Evolutionary conservation across 1,140 invertebrate genomes (phyloP).

Genomic region (Amyelois transitella): DNA sequence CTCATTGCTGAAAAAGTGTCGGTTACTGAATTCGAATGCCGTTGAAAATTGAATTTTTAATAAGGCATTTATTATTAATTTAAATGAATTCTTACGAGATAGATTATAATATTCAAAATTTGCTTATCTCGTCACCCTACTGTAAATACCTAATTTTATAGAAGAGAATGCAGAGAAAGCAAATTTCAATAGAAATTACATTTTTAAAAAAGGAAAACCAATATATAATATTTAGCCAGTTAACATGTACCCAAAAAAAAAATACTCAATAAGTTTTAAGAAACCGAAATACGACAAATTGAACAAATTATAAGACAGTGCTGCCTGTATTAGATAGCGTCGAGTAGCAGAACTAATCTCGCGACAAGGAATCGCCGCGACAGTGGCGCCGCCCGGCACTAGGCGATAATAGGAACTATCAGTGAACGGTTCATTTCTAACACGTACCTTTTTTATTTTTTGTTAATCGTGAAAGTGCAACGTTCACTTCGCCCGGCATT

Average conservation of each 20-base stretch:
- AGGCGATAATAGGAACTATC: constrained; percentile 49
- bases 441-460: constrained; percentile 55
- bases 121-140: too few relatives aligned
- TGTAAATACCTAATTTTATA: too few relatives aligned
- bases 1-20: neutral
- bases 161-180: too few relatives aligned
- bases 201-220: too few relatives aligned
- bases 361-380: constrained; percentile 16
- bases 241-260: too few relatives aligned
- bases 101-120: too few relatives aligned
- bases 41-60: too few relatives aligned
- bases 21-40: neutral
- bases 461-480: constrained; percentile 72
- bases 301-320: constrained; percentile 18
- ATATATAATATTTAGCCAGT: too few relatives aligned
- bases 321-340: constrained; percentile 42
- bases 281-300: neutral
- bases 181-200: too few relatives aligned
- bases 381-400: constrained; percentile 34
- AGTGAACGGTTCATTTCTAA: constrained; percentile 63
- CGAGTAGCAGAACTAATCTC: constrained; percentile 58
- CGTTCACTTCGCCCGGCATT: constrained; percentile 69
- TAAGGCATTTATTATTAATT: too few relatives aligned
- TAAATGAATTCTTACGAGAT: too few relatives aligned
- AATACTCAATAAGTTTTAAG: neutral